phyloP scores from a whole-genome alignment of 2,888 invertebrate species.

The Thecocarcelia acutangulata region DNA sequence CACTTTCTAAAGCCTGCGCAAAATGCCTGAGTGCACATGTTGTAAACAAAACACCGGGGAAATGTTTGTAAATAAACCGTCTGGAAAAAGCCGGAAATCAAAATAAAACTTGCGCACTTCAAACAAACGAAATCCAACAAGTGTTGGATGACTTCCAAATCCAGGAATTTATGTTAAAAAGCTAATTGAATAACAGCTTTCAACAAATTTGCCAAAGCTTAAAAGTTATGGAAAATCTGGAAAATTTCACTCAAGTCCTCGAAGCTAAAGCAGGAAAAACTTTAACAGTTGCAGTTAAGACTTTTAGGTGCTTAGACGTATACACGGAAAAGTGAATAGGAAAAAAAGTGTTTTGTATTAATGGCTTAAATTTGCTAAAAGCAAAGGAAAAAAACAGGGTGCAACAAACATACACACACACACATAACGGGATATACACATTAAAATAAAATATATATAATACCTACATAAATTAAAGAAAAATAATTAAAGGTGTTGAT shows the following conservation, averaged over 20 bases:
- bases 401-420: conserved; percentile 47
- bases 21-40: conserved; percentile 59
- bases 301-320: conserved; percentile 65
- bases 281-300: conserved; percentile 72
- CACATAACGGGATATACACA: conserved; percentile 21
- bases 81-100: conserved; percentile 68
- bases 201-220: conserved; percentile 49
- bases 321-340: conserved; percentile 64
- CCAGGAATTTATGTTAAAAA: conserved; percentile 65
- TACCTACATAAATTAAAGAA: conserved; percentile 7
- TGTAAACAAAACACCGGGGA: conserved; percentile 36
- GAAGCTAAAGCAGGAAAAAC: conserved; percentile 59
- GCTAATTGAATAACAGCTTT: conserved; percentile 60
- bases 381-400: conserved; percentile 39
- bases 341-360: conserved; percentile 42
- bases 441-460: conserved; percentile 50
- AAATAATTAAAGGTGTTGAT: conserved; percentile 5
- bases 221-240: conserved; percentile 67
- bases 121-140: conserved; percentile 75
- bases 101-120: conserved; percentile 74
- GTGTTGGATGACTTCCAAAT: conserved; percentile 72
- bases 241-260: conserved; percentile 56
- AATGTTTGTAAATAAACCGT: conserved; percentile 72
- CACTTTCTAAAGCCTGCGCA: conserved; percentile 65
- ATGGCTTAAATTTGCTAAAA: conserved; percentile 30